These are phyloP conservation scores for Ceratoteleas bidentatus DNA, from an alignment of 1,140 invertebrate genomes.

Conservation along the genomic window DNA sequence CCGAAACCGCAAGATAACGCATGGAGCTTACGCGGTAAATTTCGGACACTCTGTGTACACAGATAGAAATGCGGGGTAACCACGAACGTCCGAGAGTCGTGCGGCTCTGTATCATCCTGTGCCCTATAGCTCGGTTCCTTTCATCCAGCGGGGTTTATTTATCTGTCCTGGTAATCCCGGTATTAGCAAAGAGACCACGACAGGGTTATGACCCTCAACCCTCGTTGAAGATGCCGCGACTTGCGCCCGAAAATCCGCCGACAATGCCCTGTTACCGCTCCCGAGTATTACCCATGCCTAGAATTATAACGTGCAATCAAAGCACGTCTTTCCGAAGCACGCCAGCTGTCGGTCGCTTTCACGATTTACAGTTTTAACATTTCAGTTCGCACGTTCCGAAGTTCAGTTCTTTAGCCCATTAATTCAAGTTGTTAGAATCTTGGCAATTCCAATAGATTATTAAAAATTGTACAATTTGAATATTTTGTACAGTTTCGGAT, in stretches of 20 bases:
- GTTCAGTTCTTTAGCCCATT: too few species aligned
- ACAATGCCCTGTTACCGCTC: slow-evolving; percentile 61
- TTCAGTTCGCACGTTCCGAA: too few species aligned
- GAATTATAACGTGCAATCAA: slow-evolving; percentile 56
- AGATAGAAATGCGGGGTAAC: slow-evolving; percentile 55
- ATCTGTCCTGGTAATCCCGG: slow-evolving; percentile 66
- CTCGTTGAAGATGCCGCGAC: slow-evolving; percentile 50
- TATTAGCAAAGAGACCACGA: slow-evolving; percentile 68
- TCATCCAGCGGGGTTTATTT: slow-evolving; percentile 66
- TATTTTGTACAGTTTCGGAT: too few species aligned
- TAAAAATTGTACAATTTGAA: too few species aligned
- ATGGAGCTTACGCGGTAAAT: slow-evolving; percentile 57
- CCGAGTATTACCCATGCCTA: slow-evolving; percentile 42
- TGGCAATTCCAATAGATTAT: too few species aligned
- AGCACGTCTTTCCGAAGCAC: slow-evolving; percentile 32
- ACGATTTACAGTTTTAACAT: too few species aligned
- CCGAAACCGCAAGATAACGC: slow-evolving; percentile 55
- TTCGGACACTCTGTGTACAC: slow-evolving; percentile 58
- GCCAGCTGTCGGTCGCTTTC: not conserved
- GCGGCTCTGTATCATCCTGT: too few species aligned
- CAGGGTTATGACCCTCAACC: slow-evolving; percentile 64
- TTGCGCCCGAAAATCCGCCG: slow-evolving; percentile 56
- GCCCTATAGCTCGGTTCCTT: slow-evolving; percentile 40
- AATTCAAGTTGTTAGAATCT: too few species aligned
- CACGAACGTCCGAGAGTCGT: slow-evolving; percentile 37